phyloP scores from a whole-genome alignment of 1,140 invertebrate species.

The Microvelia longipes region DNA sequence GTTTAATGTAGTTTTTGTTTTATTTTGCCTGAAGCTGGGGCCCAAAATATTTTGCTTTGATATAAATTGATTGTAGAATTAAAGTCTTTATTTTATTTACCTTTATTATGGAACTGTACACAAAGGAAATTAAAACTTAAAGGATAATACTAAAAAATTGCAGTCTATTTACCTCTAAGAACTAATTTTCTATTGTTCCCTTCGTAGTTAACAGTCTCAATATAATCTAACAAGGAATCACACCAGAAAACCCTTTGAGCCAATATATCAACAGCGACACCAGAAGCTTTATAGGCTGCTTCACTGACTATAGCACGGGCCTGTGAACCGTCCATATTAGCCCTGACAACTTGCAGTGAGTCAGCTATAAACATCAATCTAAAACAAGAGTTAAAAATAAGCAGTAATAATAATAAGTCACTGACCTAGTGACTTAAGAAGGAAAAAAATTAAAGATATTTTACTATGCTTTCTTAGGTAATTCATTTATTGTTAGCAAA shows the following conservation, averaged over 20 bases:
- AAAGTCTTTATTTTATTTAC: too few relatives aligned
- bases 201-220: slow-evolving; percentile 92
- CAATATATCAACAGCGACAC: slow-evolving; percentile 71
- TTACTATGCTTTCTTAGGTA: too few relatives aligned
- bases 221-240: slow-evolving; percentile 88
- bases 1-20: too few relatives aligned
- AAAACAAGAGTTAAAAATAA: slow-evolving; percentile 14
- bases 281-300: slow-evolving; percentile 77
- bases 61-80: too few relatives aligned
- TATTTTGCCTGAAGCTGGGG: too few relatives aligned
- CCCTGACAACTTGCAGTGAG: slow-evolving; percentile 68
- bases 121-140: too few relatives aligned
- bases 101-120: too few relatives aligned
- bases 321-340: slow-evolving; percentile 82
- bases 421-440: too few relatives aligned
- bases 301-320: slow-evolving; percentile 69
- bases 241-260: slow-evolving; percentile 87
- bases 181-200: slow-evolving; percentile 65
- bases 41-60: too few relatives aligned
- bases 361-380: slow-evolving; percentile 85
- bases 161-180: slow-evolving; percentile 41
- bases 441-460: too few relatives aligned
- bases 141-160: too few relatives aligned
- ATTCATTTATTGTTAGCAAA: too few relatives aligned
- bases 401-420: neutral